Percentiles rank a stretch among this genome's conserved stretches.
Conservation (phyloP, 2,113 vertebrate genomes). For the Sorex fumeus region DNA sequence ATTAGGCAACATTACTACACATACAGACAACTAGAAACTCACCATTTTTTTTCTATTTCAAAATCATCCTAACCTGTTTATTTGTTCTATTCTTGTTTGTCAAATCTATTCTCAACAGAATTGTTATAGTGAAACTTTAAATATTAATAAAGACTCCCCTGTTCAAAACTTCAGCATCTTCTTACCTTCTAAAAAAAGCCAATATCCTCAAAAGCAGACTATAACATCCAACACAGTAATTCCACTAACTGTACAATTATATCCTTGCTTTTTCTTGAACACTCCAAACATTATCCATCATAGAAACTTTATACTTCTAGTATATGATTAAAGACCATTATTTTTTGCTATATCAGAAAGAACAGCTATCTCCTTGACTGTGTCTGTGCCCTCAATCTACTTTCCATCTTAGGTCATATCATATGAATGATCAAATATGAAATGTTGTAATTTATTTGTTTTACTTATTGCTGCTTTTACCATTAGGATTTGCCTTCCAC, state of each 20-base stretch:
- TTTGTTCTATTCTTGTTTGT: slow-evolving; percentile 7
- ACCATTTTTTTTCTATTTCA: not conserved
- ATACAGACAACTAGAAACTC: not conserved
- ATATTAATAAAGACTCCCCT: not conserved
- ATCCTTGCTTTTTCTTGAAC: not conserved
- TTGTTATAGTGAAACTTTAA: too few species aligned
- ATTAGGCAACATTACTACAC: not conserved
- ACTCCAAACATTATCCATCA: not conserved
- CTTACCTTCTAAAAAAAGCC: not conserved
- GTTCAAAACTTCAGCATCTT: not conserved
- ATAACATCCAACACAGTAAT: not conserved
- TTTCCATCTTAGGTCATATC: too few species aligned
- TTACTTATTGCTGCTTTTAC: too few species aligned
- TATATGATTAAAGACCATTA: too few species aligned
- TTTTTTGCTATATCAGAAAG: too few species aligned
- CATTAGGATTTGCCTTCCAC: too few species aligned
- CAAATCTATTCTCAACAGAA: not conserved
- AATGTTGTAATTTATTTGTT: too few species aligned
- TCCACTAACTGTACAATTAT: not conserved
- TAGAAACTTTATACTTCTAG: not conserved
- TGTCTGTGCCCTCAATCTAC: too few species aligned
- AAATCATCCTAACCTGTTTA: not conserved
- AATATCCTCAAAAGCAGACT: not conserved
- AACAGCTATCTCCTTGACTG: too few species aligned
- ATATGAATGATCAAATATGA: too few species aligned